phyloP scores from a whole-genome alignment of 2,888 invertebrate species.

The Polyploca ridens region DNA sequence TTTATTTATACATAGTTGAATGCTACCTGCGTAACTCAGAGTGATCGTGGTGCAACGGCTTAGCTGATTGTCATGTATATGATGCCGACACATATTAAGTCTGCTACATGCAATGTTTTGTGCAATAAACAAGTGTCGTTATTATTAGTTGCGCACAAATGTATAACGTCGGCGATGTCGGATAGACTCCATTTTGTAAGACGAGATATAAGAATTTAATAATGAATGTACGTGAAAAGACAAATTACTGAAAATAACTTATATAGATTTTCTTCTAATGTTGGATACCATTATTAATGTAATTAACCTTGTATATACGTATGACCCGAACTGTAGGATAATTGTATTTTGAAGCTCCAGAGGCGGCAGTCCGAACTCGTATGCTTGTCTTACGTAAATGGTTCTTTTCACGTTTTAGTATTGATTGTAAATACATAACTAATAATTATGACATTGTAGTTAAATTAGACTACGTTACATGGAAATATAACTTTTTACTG shows the following conservation, averaged over 20 bases:
- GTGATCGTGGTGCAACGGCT: slow-evolving; percentile 37
- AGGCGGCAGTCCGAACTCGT: slow-evolving; percentile 52
- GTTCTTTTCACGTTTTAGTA: slow-evolving; percentile 65
- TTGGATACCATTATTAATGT: slow-evolving; percentile 71
- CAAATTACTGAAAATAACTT: slow-evolving; percentile 60
- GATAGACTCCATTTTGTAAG: slow-evolving; percentile 73
- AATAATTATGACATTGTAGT: slow-evolving; percentile 62
- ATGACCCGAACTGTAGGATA: slow-evolving; percentile 73
- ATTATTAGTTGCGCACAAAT: slow-evolving; percentile 70
- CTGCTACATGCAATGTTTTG: slow-evolving; percentile 32
- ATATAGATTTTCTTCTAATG: slow-evolving; percentile 71
- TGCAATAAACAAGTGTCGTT: slow-evolving; percentile 38
- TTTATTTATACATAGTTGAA: not conserved
- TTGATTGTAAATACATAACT: slow-evolving; percentile 78
- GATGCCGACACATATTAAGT: slow-evolving; percentile 28
- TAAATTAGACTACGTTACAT: slow-evolving; percentile 66
- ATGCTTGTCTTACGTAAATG: slow-evolving; percentile 72
- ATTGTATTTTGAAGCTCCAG: slow-evolving; percentile 72
- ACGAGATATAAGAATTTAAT: slow-evolving; percentile 56
- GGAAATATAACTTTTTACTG: slow-evolving; percentile 46
- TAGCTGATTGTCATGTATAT: slow-evolving; percentile 20
- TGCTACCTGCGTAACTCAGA: not conserved
- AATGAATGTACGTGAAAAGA: slow-evolving; percentile 53
- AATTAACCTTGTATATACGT: slow-evolving; percentile 82
- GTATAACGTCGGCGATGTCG: slow-evolving; percentile 56